Evolutionary conservation across 2,113 vertebrate genomes (phyloP).

Genomic region (Maccullochella peelii): DNA sequence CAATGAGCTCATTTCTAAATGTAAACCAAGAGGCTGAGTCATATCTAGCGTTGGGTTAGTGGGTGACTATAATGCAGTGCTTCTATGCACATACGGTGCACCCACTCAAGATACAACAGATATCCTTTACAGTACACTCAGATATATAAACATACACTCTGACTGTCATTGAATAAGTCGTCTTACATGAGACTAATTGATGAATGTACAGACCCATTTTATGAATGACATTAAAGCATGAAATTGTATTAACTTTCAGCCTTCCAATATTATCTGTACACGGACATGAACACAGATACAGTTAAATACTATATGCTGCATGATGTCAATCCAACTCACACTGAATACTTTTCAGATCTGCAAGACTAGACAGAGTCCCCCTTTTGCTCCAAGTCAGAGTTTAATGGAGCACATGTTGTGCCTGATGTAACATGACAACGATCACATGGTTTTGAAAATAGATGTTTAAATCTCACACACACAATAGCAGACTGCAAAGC

Average conservation of each 20-base stretch:
- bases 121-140: too few species aligned
- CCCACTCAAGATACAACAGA: not conserved
- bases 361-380: not conserved
- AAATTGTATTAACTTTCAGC: not conserved
- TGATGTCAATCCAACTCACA: not conserved
- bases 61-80: constrained; percentile 25
- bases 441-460: not conserved
- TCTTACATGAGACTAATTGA: not conserved
- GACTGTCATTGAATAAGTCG: not conserved
- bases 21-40: constrained; percentile 26
- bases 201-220: not conserved
- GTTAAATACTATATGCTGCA: too few species aligned
- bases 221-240: not conserved
- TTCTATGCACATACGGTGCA: not conserved
- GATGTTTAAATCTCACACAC: not conserved
- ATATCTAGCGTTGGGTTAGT: constrained; percentile 23
- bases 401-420: constrained; percentile 6
- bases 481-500: not conserved
- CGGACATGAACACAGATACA: not conserved
- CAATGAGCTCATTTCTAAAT: constrained; percentile 38
- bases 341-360: not conserved
- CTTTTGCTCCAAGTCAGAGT: not conserved
- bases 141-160: not conserved
- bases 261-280: not conserved
- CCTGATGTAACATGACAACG: not conserved